Evolutionary conservation across 1,140 invertebrate genomes (phyloP), one percentile per base, ranked within the genome.

Genomic region (Neelides sp.): DNA sequence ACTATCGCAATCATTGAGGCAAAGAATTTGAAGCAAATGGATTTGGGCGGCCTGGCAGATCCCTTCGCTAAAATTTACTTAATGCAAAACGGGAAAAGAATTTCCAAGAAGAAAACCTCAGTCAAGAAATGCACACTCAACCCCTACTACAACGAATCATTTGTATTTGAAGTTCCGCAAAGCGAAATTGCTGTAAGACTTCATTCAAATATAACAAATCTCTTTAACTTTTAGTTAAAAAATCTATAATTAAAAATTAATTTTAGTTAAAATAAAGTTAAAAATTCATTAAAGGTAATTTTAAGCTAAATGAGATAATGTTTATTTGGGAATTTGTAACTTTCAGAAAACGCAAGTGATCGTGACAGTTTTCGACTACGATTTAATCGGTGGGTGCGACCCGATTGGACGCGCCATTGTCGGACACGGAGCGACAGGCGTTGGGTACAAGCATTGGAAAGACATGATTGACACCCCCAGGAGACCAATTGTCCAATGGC

Each of bases 61-160:
- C 79, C 79, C 20, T 80, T 80, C 66, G 78, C 80, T 47, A 80
- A 80, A 65, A 72, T 80, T 52, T 75, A 76, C 34, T 63, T 80
- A 59, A 79, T 80, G 71, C 73, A 76, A 67, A 77, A 77, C 60
- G 78, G 75, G 34, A 80, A 81, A 63, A 69, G 78, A 51, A 65
- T 81, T 48, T 79, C 80, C 68, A 80, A 80, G 70, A 81, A 81
- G 73, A 80, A 80, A 65, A 81, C 79, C 15, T 75, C 73, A 22
- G 72, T 80, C 61, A 80, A 81, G 69, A 81, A 80, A 64, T 79
- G 76, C 61, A 81, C 79, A 22, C 68, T 81, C 46, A 81, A 80
- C 64, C 78, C 78, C 15, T 80, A 82, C 67, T 81, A 77, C 67
- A 81, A 81, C 63, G 78, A 81, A 65, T 79, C 78, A 27, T 81